phyloP scores from a whole-genome alignment of 2,113 vertebrate species.

The Macaca mulatta region DNA sequence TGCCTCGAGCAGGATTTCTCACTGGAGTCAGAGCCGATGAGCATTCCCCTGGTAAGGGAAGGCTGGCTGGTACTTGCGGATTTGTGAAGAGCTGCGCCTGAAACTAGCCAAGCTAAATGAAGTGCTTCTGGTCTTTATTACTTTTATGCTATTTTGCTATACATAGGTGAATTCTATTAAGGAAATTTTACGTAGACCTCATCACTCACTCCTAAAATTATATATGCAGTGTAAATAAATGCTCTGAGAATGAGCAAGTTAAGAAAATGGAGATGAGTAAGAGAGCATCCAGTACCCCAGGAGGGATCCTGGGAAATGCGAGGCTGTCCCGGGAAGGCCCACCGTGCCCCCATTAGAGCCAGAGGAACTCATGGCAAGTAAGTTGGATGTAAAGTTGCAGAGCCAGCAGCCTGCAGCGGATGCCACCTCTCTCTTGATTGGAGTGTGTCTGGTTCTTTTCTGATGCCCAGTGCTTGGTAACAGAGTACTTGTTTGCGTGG shows the following conservation, averaged over 20 bases:
- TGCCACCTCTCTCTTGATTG: background rate
- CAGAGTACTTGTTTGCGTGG: background rate
- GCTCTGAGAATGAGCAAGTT: background rate
- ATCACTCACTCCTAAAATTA: background rate
- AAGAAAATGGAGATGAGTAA: background rate
- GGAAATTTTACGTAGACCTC: background rate
- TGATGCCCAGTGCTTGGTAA: too few relatives aligned
- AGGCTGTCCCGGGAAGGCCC: background rate
- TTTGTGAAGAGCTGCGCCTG: background rate
- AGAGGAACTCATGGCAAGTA: too few relatives aligned
- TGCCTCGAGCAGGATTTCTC: background rate
- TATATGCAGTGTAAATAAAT: background rate
- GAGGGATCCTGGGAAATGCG: background rate
- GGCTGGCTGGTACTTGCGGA: rapidly evolving
- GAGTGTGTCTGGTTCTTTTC: background rate
- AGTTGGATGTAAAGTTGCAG: background rate
- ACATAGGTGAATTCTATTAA: background rate
- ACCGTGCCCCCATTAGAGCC: background rate
- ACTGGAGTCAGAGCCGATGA: background rate
- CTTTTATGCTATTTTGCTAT: background rate
- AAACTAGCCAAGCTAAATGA: background rate
- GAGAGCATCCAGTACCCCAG: background rate
- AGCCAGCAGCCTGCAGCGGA: background rate
- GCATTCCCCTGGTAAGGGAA: background rate
- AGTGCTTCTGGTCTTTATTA: background rate